Base-by-base conservation (phyloP, 2,888 invertebrate genomes). In the Lagria hirta region DNA sequence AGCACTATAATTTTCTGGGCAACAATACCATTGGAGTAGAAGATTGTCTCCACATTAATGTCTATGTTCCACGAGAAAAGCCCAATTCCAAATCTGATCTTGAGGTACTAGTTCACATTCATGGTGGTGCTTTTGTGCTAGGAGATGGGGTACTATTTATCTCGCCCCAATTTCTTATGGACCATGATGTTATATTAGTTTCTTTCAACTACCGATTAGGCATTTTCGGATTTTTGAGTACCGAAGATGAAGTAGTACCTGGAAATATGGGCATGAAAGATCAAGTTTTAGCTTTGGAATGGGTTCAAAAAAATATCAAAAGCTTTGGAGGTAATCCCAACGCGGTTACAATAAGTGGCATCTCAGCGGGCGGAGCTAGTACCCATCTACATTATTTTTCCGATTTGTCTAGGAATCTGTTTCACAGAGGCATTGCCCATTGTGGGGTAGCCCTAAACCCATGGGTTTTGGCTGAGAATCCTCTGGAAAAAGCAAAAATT, bases 231-330 rank as follows among this genome's bases (percentile, higher is more conserved):
- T 88, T 89, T 65, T 70, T 87, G 1, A 86, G 84, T 61, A 86
- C 87, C 0, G 86, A 82, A 18, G 86, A 88, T 52, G 75, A 78
- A 0, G 61, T 75, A 0, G 73, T 84, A 1, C 81, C 88, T 0
- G 84, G 84, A 3, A 88, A 88, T 65, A 79, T 78, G 57, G 88
- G 87, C 0, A 62, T 88, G 16, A 86, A 84, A 61, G 88, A 88
- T 73, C 87, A 88, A 70, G 73, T 75, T 13, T 72, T 82, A 51
- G 86, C 86, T 0, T 65, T 88, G 23, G 75, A 78, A 54, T 88
- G 86, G 86, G 70, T 86, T 0, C 78, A 80, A 43, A 69, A 78
- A 26, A 84, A 88, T 64, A 83, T 88, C 43, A 70, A 76, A 52
- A 73, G 74, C 62, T 88, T 88, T 56, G 84, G 84, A 2, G 88